Evolutionary conservation across 2,888 invertebrate species (phyloP).

Genomic region (Parnassius orleans): DNA sequence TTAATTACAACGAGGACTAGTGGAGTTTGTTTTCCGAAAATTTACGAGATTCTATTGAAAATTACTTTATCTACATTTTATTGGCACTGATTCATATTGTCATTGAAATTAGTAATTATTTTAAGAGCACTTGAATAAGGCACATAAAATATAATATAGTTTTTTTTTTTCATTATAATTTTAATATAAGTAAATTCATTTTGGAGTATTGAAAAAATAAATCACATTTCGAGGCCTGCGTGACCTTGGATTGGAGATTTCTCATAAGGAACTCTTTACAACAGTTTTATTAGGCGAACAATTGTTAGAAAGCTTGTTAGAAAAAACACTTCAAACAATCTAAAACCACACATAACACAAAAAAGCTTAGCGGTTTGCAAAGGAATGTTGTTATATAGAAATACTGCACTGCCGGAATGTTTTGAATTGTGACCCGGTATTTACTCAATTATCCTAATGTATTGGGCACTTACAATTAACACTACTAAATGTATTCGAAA

Average conservation of each 20-base stretch:
- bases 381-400: slow-evolving; percentile 45
- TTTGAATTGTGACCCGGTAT: not conserved
- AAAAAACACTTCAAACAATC: slow-evolving; percentile 41
- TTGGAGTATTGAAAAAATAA: not conserved
- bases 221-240: not conserved
- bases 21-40: slow-evolving; percentile 49
- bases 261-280: not conserved
- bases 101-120: not conserved
- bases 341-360: slow-evolving; percentile 49
- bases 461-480: no score
- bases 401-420: slow-evolving; percentile 16
- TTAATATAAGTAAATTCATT: slow-evolving; percentile 3
- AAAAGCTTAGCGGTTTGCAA: slow-evolving; percentile 41
- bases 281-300: slow-evolving; percentile 4
- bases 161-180: slow-evolving; percentile 6
- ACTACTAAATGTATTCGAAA: no score
- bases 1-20: slow-evolving; percentile 44
- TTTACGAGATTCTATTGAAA: slow-evolving; percentile 57
- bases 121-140: slow-evolving; percentile 17
- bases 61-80: slow-evolving; percentile 34
- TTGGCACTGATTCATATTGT: slow-evolving; percentile 46
- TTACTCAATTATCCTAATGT: no score
- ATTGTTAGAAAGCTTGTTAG: slow-evolving; percentile 42
- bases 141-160: slow-evolving; percentile 13
- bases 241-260: not conserved